Percentiles rank a stretch among this genome's conserved stretches.
Evolutionary conservation across 2,888 invertebrate species (phyloP).

Genomic region (Ashinkailepas kermadecensis): DNA sequence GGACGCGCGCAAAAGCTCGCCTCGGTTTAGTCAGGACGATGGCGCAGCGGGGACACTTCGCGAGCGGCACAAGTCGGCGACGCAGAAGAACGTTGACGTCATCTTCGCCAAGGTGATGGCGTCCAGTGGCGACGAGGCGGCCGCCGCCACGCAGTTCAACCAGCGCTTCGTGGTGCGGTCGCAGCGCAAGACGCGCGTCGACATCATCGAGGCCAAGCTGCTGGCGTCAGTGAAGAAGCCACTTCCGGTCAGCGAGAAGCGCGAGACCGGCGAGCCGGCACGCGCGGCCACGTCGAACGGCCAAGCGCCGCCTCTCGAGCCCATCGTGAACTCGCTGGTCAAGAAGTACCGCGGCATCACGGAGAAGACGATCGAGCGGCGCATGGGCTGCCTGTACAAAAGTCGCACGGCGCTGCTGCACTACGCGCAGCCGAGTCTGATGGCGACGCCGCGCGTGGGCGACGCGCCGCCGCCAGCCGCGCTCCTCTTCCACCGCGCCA

Average conservation of each 20-base stretch:
- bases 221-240: background rate
- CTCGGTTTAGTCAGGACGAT: background rate
- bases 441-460: background rate
- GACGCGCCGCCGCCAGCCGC: background rate
- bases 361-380: background rate
- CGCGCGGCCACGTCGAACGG: background rate
- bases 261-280: background rate
- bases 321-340: background rate
- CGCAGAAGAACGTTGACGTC: background rate
- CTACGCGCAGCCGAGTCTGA: background rate
- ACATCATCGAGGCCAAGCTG: conserved; percentile 2
- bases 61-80: background rate
- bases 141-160: background rate
- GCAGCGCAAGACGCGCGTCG: conserved; percentile 4
- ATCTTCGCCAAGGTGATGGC: conserved; percentile 9
- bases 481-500: background rate
- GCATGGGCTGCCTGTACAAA: background rate
- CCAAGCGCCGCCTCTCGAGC: background rate
- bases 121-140: background rate
- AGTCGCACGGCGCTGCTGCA: background rate
- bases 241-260: background rate
- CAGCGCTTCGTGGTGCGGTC: background rate
- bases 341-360: background rate
- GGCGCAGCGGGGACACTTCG: background rate
- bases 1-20: background rate